A percentile compares a stretch with the other conserved stretches of the same genome.
Evolutionary conservation across 2,113 vertebrate genomes (phyloP).

Genomic region (Cinclus mexicanus): DNA sequence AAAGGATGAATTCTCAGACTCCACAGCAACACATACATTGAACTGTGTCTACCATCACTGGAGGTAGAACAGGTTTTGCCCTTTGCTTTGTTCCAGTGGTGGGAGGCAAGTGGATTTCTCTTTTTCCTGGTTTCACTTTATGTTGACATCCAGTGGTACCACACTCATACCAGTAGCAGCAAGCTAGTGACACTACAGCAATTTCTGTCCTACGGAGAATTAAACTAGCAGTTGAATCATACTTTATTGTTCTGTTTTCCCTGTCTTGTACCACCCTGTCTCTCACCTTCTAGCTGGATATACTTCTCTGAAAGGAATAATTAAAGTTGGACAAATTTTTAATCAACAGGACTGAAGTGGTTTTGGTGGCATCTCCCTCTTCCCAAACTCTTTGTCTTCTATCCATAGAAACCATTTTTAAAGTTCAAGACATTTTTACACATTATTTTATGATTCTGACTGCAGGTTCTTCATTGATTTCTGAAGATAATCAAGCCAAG

Average conservation of each 20-base stretch:
- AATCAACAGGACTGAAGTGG: background rate
- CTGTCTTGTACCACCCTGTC: background rate
- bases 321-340: constrained; percentile 3
- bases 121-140: constrained; percentile 9
- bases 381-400: background rate
- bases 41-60: background rate
- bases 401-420: background rate
- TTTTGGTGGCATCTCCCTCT: background rate
- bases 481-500: background rate
- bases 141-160: background rate
- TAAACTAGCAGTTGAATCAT: background rate
- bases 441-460: background rate
- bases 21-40: constrained; percentile 7
- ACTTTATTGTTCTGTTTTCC: background rate
- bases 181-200: background rate
- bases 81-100: constrained; percentile 54
- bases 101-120: constrained; percentile 13
- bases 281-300: background rate
- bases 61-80: constrained; percentile 6
- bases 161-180: background rate
- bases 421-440: background rate
- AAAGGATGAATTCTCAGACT: constrained; percentile 46
- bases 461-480: background rate
- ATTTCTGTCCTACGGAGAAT: background rate
- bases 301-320: background rate